A percentile compares a stretch with the other conserved stretches of the same genome.
Conservation (phyloP, 2,888 invertebrate genomes). For the Archaeoteleia sp. region DNA sequence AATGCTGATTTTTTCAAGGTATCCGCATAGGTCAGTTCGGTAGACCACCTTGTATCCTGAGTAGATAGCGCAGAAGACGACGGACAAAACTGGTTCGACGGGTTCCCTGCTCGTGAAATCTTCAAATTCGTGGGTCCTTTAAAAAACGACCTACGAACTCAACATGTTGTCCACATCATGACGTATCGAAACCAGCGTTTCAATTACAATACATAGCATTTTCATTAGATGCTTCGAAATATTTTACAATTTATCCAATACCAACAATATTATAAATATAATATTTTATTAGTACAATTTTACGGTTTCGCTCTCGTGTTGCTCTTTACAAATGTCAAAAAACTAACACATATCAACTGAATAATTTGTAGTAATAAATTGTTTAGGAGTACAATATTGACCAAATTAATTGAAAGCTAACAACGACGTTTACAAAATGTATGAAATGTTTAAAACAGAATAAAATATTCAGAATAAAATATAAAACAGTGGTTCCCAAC, state of each 20-base stretch:
- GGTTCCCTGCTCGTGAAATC: slow-evolving; percentile 49
- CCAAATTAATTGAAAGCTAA: no score
- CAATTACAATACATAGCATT: slow-evolving; percentile 37
- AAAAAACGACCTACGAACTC: slow-evolving; percentile 46
- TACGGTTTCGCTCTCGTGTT: no score
- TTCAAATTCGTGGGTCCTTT: slow-evolving; percentile 53
- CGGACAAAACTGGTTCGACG: slow-evolving; percentile 51
- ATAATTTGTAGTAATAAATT: no score
- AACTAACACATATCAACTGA: no score
- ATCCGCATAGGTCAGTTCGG: slow-evolving; percentile 54
- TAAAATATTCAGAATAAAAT: no score
- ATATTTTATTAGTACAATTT: no score
- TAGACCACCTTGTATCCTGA: slow-evolving; percentile 49
- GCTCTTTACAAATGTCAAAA: no score
- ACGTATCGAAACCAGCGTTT: slow-evolving; percentile 39
- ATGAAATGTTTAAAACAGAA: no score
- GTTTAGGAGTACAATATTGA: no score
- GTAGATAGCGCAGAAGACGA: slow-evolving; percentile 49
- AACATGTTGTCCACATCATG: slow-evolving; percentile 47
- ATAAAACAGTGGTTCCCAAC: no score
- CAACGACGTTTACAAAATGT: no score
- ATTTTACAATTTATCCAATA: not conserved
- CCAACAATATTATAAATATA: not conserved
- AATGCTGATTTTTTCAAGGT: slow-evolving; percentile 36
- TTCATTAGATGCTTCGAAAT: slow-evolving; percentile 38